These are phyloP conservation scores for Butastur rufipennis DNA, from an alignment of 2,113 vertebrate species.

Conservation along the genomic window DNA sequence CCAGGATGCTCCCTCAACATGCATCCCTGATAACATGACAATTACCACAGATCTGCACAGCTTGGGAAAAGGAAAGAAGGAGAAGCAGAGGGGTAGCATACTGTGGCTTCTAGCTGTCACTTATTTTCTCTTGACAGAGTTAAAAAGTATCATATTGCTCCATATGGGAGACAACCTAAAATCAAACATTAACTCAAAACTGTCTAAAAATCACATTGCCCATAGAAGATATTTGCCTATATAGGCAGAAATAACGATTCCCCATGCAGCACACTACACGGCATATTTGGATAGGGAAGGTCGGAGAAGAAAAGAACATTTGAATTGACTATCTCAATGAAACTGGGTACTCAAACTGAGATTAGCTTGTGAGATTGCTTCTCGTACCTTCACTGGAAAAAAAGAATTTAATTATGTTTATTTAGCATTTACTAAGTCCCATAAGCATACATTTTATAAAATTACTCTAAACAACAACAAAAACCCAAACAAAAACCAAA, in stretches of 20 bases:
- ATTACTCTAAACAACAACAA: background rate
- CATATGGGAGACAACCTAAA: background rate
- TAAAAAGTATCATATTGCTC: background rate
- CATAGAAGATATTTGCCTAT: background rate
- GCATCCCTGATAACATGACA: slow-evolving; percentile 40
- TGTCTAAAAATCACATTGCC: background rate
- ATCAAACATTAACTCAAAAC: background rate
- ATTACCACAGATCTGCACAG: slow-evolving; percentile 51
- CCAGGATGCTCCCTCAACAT: slow-evolving; percentile 64
- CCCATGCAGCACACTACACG: background rate
- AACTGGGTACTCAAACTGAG: background rate
- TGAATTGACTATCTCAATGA: background rate
- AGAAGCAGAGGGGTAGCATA: slow-evolving; percentile 21
- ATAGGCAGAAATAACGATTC: background rate
- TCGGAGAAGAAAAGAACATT: background rate
- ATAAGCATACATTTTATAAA: background rate
- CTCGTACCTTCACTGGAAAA: background rate
- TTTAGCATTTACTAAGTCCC: background rate
- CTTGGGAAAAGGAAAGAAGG: slow-evolving; percentile 34
- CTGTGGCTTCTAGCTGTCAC: background rate
- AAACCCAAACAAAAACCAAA: background rate
- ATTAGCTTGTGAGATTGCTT: background rate
- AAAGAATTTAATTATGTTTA: background rate
- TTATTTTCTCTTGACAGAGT: background rate
- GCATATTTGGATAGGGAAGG: background rate